Conservation (phyloP, 2,797 vertebrate species). For the Alosa sapidissima region DNA sequence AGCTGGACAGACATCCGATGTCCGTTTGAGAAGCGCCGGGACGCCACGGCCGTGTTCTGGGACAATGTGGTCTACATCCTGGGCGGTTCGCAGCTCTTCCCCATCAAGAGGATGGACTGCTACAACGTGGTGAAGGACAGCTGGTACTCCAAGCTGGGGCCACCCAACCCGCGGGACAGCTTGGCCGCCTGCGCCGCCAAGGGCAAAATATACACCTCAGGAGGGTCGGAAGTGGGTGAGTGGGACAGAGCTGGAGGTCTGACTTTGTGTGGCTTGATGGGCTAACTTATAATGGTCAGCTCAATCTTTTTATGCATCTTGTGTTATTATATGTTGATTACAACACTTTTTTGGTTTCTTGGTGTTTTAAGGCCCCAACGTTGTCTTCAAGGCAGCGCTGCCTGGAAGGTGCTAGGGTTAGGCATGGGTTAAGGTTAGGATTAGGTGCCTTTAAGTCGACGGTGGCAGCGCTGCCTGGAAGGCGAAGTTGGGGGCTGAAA, state of each 20-base stretch:
- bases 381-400: too few species aligned
- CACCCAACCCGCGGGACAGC: conserved; percentile 94
- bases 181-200: conserved; percentile 92
- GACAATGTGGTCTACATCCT: conserved; percentile 99
- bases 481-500: too few species aligned
- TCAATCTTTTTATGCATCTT: neutral
- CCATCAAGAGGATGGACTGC: conserved; percentile 98
- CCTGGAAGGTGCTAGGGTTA: too few species aligned
- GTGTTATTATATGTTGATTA: too few species aligned
- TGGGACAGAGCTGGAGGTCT: neutral
- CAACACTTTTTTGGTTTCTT: too few species aligned
- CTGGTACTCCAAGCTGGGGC: conserved; percentile 98
- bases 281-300: neutral
- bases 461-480: too few species aligned
- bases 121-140: conserved; percentile 98
- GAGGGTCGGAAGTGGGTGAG: conserved; percentile 95
- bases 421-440: too few species aligned
- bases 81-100: conserved; percentile 96
- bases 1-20: conserved; percentile 97
- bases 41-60: conserved; percentile 95
- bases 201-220: conserved; percentile 97
- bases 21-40: conserved; percentile 97
- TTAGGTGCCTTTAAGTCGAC: too few species aligned
- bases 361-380: too few species aligned
- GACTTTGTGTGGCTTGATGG: too few species aligned